These are phyloP conservation scores for Polyergus mexicanus DNA, from an alignment of 1,140 invertebrate species.

Conservation along the genomic window DNA sequence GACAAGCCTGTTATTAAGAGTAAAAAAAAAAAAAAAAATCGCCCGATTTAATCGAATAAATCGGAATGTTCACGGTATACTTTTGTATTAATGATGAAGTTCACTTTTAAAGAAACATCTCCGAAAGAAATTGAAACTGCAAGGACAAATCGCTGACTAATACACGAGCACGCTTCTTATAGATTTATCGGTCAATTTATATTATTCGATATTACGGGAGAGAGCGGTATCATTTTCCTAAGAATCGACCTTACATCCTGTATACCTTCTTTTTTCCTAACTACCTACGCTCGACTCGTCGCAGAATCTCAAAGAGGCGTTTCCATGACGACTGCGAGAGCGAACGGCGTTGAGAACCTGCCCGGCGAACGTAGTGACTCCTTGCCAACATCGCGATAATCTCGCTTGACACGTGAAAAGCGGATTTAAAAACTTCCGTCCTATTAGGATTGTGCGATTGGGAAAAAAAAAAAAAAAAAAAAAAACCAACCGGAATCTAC, in stretches of 20 bases:
- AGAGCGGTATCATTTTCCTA: slow-evolving; percentile 40
- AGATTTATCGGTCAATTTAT: slow-evolving; percentile 60
- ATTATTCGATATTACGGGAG: slow-evolving; percentile 24
- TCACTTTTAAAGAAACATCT: neutral
- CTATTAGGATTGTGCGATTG: neutral
- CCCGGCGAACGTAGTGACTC: slow-evolving; percentile 16
- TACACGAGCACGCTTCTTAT: neutral
- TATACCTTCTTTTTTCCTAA: slow-evolving; percentile 59
- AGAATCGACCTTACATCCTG: slow-evolving; percentile 52
- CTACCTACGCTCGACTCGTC: slow-evolving; percentile 66
- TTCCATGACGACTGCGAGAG: slow-evolving; percentile 77
- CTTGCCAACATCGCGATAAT: slow-evolving; percentile 40
- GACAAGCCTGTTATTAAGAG: neutral
- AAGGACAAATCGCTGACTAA: neutral
- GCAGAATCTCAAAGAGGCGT: slow-evolving; percentile 74
- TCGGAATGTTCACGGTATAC: neutral
- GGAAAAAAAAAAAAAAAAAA: slow-evolving; percentile 11
- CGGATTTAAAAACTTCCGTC: slow-evolving; percentile 6
- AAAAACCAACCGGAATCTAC: neutral
- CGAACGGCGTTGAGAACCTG: slow-evolving; percentile 55
- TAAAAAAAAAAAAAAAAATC: neutral
- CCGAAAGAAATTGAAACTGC: neutral
- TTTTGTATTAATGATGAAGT: neutral
- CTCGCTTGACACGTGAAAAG: neutral
- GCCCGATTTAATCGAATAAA: neutral